Percentiles rank a stretch among this genome's conserved stretches.
These are phyloP conservation scores for Drosophila meridiana DNA, from an alignment of 2,888 invertebrate species.

Conservation along the genomic window DNA sequence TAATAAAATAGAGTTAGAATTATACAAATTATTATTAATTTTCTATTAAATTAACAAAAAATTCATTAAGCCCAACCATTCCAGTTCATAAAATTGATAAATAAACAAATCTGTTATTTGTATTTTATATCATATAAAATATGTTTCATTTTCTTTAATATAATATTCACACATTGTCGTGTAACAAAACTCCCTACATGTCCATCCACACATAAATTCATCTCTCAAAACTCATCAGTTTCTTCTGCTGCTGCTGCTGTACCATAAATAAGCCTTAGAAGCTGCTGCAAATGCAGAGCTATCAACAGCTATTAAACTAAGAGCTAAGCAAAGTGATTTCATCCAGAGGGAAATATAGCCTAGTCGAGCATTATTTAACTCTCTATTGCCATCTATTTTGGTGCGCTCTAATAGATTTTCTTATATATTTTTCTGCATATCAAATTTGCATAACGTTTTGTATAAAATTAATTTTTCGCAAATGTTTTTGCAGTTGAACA, in stretches of 20 bases:
- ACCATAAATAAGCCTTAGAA: neutral
- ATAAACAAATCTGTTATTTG: too few relatives aligned
- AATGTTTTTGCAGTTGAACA: conserved; percentile 71
- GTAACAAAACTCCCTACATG: neutral
- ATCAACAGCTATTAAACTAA: neutral
- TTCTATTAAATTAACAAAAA: too few relatives aligned
- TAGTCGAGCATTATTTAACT: conserved; percentile 18
- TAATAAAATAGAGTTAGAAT: too few relatives aligned
- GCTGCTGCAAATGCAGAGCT: neutral
- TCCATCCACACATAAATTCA: neutral
- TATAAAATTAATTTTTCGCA: conserved; percentile 72
- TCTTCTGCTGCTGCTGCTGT: neutral
- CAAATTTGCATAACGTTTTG: conserved; percentile 68
- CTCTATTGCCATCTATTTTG: conserved; percentile 38
- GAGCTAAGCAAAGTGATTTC: neutral
- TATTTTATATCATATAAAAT: too few relatives aligned
- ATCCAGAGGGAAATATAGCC: conserved; percentile 17
- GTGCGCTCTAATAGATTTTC: conserved; percentile 61
- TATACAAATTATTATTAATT: too few relatives aligned
- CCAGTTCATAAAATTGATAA: too few relatives aligned
- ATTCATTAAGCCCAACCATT: too few relatives aligned
- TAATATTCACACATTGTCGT: neutral
- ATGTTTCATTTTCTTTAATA: neutral
- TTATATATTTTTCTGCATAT: conserved; percentile 42
- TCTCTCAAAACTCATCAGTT: neutral